Percentiles rank a stretch among this genome's conserved stretches.
These are phyloP conservation scores for Drosophila santomea DNA, from an alignment of 1,140 invertebrate genomes.

Conservation along the genomic window DNA sequence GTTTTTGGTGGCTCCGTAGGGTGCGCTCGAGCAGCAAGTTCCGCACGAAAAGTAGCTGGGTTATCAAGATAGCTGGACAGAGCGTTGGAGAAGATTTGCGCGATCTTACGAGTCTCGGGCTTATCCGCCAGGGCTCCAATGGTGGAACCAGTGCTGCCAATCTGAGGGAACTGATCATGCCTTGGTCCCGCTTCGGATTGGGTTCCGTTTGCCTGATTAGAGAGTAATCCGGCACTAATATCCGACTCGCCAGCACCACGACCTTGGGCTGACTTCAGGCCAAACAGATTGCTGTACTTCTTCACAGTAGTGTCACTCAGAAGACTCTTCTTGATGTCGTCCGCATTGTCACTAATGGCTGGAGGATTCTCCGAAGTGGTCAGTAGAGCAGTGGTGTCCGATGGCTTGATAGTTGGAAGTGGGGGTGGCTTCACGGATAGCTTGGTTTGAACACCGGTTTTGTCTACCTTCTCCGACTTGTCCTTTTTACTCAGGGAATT, in stretches of 20 bases:
- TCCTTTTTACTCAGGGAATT: conserved; percentile 54
- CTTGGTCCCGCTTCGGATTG: conserved; percentile 25
- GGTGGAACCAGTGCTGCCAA: conserved; percentile 75
- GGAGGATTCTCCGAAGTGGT: conserved; percentile 64
- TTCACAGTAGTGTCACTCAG: conserved; percentile 87
- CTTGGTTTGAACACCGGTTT: conserved; percentile 47
- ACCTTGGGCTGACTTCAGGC: conserved; percentile 48
- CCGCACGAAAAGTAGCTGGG: conserved; percentile 91
- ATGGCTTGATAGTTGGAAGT: conserved; percentile 54
- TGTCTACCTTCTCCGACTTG: conserved; percentile 55
- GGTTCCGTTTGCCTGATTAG: conserved; percentile 37
- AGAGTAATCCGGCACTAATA: conserved; percentile 45
- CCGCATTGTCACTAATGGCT: conserved; percentile 67
- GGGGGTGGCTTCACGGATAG: conserved; percentile 52
- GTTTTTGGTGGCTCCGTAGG: conserved; percentile 89
- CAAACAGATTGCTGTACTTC: conserved; percentile 87
- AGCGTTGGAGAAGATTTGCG: conserved; percentile 92
- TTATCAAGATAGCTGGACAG: conserved; percentile 92
- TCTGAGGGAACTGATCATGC: conserved; percentile 74
- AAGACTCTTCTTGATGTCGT: conserved; percentile 85
- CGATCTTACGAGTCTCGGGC: conserved; percentile 90
- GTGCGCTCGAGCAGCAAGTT: conserved; percentile 88
- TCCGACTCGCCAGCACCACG: conserved; percentile 29
- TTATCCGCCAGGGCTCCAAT: conserved; percentile 85
- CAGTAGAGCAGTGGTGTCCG: conserved; percentile 62